Evolutionary conservation across 1,140 invertebrate species (phyloP), one percentile per base, ranked within the genome.

Genomic region (Drosophila repletoides): DNA sequence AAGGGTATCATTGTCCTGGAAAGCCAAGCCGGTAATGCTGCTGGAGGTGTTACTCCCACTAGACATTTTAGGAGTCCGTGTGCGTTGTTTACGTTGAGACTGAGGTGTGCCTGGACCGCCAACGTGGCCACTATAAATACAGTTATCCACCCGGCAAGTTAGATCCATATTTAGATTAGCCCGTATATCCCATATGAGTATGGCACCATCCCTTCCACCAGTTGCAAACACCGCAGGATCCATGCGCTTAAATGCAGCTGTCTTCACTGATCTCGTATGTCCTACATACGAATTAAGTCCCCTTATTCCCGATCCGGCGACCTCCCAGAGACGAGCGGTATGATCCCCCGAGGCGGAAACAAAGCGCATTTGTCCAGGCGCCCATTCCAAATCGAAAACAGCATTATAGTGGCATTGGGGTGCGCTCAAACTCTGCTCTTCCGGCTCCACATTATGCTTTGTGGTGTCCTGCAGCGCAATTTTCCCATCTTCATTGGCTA

Each of bases 301-400:
- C 56, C 55, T 76, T 12, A 94, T 91, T 75, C 94, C 93, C 88
- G 93, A 93, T 14, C 90, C 80, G 0, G 83, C 69, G 5, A 92
- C 90, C 89, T 97, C 95, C 94, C 95, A 96, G 0, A 97, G 89
- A 36, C 92, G 91, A 0, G 94, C 94, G 0, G 94, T 94, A 75
- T 97, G 95, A 90, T 98, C 96, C 3, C 96, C 96, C 46, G 96
- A 96, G 1, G 94, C 96, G 36, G 95, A 96, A 2, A 97, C 93
- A 26, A 97, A 92, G 70, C 94, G 94, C 89, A 94, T 92, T 63
- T 95, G 92, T 0, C 92, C 91, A 3, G 94, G 94, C 90, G 95
- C 93, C 96, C 97, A 98, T 4, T 95, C 94, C 34, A 97, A 75
- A 90, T 98, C 97, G 91, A 97, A 97, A 10, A 97, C 95, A 9